These are phyloP conservation scores for Neomorphus geoffroyi DNA, from an alignment of 2,797 vertebrate species.

Conservation along the genomic window DNA sequence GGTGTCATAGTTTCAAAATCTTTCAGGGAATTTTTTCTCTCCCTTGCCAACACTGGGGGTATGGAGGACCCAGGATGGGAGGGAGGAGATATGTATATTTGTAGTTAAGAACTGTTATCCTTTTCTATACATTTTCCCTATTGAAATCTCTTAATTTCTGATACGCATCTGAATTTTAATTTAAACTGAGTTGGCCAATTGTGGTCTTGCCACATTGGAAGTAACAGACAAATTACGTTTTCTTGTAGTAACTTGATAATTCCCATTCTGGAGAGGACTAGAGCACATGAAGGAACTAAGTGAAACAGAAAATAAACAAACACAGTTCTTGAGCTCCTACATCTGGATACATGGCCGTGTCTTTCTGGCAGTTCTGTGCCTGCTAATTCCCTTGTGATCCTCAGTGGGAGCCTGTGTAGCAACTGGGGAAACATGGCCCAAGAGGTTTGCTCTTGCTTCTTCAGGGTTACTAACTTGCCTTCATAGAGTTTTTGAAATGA, in stretches of 20 bases:
- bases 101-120: no score
- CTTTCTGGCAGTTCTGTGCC: neutral
- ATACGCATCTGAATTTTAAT: no score
- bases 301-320: neutral
- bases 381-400: accelerated
- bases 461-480: neutral
- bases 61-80: no score
- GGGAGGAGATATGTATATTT: no score
- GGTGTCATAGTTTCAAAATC: no score
- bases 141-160: no score
- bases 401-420: accelerated
- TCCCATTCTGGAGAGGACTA: neutral
- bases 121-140: no score
- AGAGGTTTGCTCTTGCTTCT: neutral
- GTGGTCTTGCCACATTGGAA: neutral
- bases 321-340: neutral
- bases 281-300: neutral
- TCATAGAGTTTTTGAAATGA: neutral
- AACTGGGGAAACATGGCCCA: neutral
- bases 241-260: neutral
- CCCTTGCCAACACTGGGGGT: no score
- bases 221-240: neutral
- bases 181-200: neutral
- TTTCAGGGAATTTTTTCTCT: no score
- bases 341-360: neutral